Base-by-base conservation (phyloP, 2,888 invertebrate species). In the Phengaris alcon region DNA sequence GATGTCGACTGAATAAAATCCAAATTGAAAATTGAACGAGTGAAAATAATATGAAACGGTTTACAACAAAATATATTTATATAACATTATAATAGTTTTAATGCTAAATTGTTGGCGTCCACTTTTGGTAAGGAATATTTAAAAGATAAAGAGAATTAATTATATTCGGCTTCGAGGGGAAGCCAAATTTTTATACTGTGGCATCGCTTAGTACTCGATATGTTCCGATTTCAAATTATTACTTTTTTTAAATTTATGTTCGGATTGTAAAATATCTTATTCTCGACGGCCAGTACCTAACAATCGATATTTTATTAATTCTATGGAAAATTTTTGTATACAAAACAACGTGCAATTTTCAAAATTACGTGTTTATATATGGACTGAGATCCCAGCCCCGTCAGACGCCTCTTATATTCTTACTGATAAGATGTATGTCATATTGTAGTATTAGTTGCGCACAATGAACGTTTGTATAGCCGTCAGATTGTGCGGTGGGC, bases 161-260 rank as follows among this genome's bases (percentile, higher is more conserved):
- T 91, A 90, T 90, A 92, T 89, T 84, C 85, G 92, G 93, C 93
- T 91, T 87, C 84, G 84, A 91, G 91, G 85, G 91, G 84, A 86
- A 90, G 92, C 88, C 90, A 87, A 86, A 87, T 83, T 84, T 64
- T 88, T 87, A 86, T 88, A 83, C 85, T 84, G 85, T 76, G 73
- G 78, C 82, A 82, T 80, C 78, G 80, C 84, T 83, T 85, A 86
- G 83, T 84, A 84, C 80, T 82, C 77, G 76, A 74, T 77, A 72
- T 22, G 22, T 44, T 52, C 52, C 10, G 3, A 52, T 72, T 59
- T 59, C 8, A 22, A 59, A 9, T 57, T 57, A 9, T 57, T 57
- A 8, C n/a, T 15, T 57, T 57, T 22, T 22, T 9, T 9, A 3
- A 4, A 8, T 8, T 15, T 59, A 59, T 5, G 10, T 8, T 54